Percentiles rank a stretch among this genome's conserved stretches.
phyloP scores from a whole-genome alignment of 1,140 invertebrate genomes.

The Apocrypta bakeri region DNA sequence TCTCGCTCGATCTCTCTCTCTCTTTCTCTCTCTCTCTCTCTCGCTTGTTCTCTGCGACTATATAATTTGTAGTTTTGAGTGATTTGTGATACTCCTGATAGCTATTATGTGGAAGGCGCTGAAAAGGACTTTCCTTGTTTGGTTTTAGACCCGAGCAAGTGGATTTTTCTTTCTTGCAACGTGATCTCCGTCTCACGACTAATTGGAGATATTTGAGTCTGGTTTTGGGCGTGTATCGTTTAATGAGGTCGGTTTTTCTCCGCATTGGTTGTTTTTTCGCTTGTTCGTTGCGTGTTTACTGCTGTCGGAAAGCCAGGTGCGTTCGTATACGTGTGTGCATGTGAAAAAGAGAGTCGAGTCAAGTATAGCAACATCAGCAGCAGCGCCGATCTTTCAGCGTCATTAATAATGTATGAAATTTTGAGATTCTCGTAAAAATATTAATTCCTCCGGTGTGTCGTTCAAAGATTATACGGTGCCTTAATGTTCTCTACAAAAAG shows the following conservation, averaged over 20 bases:
- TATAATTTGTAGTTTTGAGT: slow-evolving; percentile 19
- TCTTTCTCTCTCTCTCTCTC: not conserved
- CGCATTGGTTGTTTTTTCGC: not conserved
- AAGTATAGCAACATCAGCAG: too few relatives aligned
- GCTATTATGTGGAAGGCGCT: not conserved
- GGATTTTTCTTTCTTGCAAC: not conserved
- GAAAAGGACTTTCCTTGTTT: not conserved
- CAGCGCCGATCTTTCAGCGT: too few relatives aligned
- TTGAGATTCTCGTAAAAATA: not conserved
- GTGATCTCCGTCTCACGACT: not conserved
- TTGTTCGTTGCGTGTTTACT: not conserved
- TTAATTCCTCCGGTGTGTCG: not conserved
- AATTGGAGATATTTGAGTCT: not conserved
- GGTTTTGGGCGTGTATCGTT: not conserved
- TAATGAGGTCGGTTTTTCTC: not conserved
- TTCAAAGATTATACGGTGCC: not conserved
- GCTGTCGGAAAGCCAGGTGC: not conserved
- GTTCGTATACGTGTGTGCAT: not conserved
- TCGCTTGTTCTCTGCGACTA: too few relatives aligned
- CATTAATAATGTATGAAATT: slow-evolving; percentile 9
- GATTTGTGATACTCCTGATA: slow-evolving; percentile 4
- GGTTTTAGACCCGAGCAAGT: not conserved
- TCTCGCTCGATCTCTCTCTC: too few relatives aligned
- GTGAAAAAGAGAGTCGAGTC: not conserved
- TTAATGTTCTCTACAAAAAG: not conserved